A percentile compares a stretch with the other conserved stretches of the same genome.
phyloP scores from a whole-genome alignment of 2,113 vertebrate genomes.

The Sitta europaea region DNA sequence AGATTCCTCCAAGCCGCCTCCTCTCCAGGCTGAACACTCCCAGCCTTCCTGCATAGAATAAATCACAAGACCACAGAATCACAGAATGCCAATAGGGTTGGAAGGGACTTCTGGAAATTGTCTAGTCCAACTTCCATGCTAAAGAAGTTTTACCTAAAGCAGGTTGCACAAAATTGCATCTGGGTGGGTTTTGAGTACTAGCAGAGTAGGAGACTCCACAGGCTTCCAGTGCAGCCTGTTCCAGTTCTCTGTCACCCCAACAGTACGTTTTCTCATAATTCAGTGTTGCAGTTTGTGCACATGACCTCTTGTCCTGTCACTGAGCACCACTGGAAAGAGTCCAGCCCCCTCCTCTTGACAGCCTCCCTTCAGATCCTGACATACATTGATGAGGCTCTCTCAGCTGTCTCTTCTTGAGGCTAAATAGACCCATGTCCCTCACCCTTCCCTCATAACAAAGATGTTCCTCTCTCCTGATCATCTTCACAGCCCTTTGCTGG shows the following conservation, averaged over 20 bases:
- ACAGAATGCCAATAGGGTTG: background rate
- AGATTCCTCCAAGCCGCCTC: background rate
- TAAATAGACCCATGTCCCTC: background rate
- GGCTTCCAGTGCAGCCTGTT: background rate
- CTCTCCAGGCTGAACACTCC: background rate
- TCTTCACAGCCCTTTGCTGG: background rate
- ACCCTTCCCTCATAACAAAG: background rate
- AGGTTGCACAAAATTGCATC: background rate
- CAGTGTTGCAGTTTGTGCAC: background rate
- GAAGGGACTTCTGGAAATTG: background rate
- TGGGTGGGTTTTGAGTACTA: background rate
- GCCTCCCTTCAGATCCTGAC: background rate
- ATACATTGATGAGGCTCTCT: too few relatives aligned
- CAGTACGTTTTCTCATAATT: background rate
- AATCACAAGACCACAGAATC: background rate
- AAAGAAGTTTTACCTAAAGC: background rate
- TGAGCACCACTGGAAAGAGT: background rate
- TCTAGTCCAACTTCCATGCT: background rate
- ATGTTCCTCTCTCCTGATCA: background rate
- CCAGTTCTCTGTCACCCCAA: background rate
- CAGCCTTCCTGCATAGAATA: background rate
- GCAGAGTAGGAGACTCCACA: background rate
- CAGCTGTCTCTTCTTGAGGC: background rate
- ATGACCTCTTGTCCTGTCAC: background rate
- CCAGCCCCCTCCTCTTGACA: fast-evolving